Conservation (phyloP, 2,113 vertebrate genomes). For the Eublepharis macularius region DNA sequence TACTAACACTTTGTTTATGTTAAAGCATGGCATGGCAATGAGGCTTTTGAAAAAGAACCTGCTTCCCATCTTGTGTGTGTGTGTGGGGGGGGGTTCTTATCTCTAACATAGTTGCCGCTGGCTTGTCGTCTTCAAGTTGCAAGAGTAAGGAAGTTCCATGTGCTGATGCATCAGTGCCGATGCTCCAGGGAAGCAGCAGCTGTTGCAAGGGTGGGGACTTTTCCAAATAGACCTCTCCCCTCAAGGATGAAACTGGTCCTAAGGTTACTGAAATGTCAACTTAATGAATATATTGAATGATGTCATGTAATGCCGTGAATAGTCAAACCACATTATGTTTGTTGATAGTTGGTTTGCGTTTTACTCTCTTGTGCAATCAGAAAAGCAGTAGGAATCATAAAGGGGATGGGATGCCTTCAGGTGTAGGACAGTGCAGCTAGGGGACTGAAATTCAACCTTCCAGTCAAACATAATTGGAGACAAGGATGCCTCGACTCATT, state of each 20-base stretch:
- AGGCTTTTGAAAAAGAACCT: neutral
- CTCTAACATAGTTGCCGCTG: neutral
- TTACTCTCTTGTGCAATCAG: neutral
- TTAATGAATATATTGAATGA: neutral
- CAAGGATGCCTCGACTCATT: neutral
- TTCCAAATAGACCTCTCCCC: neutral
- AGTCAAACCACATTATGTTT: neutral
- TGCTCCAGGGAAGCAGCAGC: neutral
- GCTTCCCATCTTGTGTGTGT: neutral
- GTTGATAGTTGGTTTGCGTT: neutral
- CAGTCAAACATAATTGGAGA: neutral
- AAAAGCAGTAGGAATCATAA: neutral
- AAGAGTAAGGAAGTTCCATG: neutral
- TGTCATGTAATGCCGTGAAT: neutral
- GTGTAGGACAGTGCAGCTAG: neutral
- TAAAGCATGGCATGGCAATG: neutral
- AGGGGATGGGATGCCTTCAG: neutral
- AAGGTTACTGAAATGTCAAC: neutral
- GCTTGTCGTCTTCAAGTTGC: neutral
- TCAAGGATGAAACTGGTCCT: neutral
- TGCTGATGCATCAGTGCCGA: neutral
- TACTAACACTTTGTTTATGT: neutral
- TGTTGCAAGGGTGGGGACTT: neutral
- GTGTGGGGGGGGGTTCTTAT: neutral
- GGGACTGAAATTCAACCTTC: neutral